Conservation (phyloP, 1,140 invertebrate genomes). For the Brachystomella parvula region DNA sequence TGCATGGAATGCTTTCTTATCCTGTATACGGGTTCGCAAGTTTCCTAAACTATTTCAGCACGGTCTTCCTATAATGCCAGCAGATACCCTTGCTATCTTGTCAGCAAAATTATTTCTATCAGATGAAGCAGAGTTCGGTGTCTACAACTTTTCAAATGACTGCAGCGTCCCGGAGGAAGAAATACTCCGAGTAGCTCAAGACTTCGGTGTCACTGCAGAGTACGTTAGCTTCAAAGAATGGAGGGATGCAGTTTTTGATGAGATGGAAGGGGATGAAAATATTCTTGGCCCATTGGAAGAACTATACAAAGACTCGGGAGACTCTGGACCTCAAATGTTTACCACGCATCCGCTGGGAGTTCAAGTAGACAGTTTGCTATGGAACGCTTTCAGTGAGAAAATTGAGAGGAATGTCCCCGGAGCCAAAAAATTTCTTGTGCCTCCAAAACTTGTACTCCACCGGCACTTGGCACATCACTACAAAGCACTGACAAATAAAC, state of each 20-base stretch:
- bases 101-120: neutral
- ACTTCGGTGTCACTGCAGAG: neutral
- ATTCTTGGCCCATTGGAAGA: neutral
- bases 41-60: neutral
- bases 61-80: neutral
- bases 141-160: slow-evolving; percentile 1
- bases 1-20: slow-evolving; percentile 11
- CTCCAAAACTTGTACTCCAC: neutral
- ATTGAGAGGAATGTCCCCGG: neutral
- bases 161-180: neutral
- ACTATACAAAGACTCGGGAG: neutral
- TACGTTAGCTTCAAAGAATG: neutral
- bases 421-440: neutral
- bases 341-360: neutral
- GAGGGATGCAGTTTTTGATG: neutral
- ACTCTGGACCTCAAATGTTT: neutral
- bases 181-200: neutral
- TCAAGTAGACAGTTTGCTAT: neutral
- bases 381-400: neutral
- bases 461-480: neutral
- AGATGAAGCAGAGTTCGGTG: neutral
- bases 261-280: neutral
- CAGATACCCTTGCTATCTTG: neutral
- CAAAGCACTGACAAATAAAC: neutral
- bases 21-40: slow-evolving; percentile 15